These are phyloP conservation scores for Heloderma charlesbogerti DNA, from an alignment of 2,113 vertebrate species.

Conservation along the genomic window DNA sequence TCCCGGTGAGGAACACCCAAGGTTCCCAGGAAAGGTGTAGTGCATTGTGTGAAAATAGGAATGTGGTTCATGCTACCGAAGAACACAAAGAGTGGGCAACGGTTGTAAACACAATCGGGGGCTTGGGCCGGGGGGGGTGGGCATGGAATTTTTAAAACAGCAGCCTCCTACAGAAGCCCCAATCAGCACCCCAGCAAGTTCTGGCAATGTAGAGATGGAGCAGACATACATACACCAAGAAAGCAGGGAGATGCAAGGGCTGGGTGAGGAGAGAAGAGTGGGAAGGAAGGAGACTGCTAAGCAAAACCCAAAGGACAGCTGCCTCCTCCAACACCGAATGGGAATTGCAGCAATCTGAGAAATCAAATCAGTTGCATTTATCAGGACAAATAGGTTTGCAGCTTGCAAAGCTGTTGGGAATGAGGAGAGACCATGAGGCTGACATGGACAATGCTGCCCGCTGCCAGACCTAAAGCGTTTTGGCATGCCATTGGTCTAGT, in stretches of 20 bases:
- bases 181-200: background rate
- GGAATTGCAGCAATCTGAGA: accelerated
- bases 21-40: background rate
- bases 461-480: background rate
- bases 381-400: background rate
- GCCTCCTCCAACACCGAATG: accelerated
- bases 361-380: background rate
- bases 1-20: too few relatives aligned
- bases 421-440: background rate
- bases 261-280: background rate
- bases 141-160: background rate
- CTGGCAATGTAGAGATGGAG: background rate
- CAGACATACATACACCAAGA: background rate
- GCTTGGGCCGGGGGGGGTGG: too few relatives aligned
- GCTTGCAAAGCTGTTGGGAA: background rate
- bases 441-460: accelerated
- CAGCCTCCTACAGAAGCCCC: background rate
- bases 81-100: background rate
- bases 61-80: background rate
- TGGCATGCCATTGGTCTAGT: background rate
- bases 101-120: background rate
- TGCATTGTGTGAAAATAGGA: background rate
- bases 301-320: background rate
- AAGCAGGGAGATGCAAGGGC: background rate
- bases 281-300: background rate